Conservation (phyloP, 1,140 invertebrate genomes). For the Philopotamus ludificatus region DNA sequence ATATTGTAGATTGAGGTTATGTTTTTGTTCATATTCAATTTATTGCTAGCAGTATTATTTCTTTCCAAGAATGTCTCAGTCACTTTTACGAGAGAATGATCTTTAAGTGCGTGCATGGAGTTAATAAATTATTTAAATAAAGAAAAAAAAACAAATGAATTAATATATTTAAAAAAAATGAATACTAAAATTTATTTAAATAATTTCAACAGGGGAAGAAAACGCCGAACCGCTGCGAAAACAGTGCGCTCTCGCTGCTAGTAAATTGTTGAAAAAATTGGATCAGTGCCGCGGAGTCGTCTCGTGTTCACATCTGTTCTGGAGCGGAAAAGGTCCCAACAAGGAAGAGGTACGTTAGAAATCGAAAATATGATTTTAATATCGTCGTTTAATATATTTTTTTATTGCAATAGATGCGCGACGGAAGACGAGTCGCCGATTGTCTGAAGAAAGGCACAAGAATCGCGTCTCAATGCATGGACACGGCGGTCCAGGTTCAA, state of each 20-base stretch:
- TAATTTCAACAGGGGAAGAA: slow-evolving; percentile 67
- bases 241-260: slow-evolving; percentile 90
- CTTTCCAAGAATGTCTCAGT: no score
- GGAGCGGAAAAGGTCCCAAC: slow-evolving; percentile 82
- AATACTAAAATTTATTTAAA: neutral
- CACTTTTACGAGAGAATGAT: no score
- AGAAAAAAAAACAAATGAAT: no score
- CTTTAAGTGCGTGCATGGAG: no score
- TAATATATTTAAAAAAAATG: neutral
- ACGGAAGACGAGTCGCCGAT: slow-evolving; percentile 88
- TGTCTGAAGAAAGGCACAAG: slow-evolving; percentile 94
- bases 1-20: no score
- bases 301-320: slow-evolving; percentile 92
- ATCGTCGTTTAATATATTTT: neutral
- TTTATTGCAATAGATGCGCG: slow-evolving; percentile 66
- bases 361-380: neutral
- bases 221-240: slow-evolving; percentile 96
- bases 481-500: slow-evolving; percentile 93
- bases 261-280: slow-evolving; percentile 95
- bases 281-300: slow-evolving; percentile 94
- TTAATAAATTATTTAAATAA: no score
- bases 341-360: slow-evolving; percentile 62
- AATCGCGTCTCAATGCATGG: slow-evolving; percentile 97
- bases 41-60: no score
- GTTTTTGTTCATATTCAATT: no score